A percentile compares a stretch with the other conserved stretches of the same genome.
Conservation (phyloP, 1,140 invertebrate genomes). For the Macrocentrus cingulum region DNA sequence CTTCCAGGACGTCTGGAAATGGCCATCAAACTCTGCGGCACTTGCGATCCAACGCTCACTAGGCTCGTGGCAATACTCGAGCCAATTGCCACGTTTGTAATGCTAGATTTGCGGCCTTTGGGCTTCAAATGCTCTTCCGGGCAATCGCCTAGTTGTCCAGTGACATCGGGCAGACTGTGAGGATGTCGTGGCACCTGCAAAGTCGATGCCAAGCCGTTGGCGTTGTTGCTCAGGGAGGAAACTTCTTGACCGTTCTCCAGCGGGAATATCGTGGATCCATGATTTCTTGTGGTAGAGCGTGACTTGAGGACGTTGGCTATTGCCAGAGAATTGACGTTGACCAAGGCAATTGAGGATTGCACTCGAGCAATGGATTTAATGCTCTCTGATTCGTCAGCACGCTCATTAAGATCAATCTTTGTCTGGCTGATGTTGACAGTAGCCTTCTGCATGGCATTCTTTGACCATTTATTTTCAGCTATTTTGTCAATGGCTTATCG, state of each 20-base stretch:
- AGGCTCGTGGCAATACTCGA: conserved; percentile 51
- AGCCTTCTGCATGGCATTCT: conserved; percentile 49
- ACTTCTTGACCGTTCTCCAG: conserved; percentile 14
- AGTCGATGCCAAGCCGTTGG: background rate
- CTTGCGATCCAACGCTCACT: conserved; percentile 38
- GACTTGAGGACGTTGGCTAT: too few relatives aligned
- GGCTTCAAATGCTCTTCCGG: too few relatives aligned
- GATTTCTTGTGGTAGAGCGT: background rate
- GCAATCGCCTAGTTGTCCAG: background rate
- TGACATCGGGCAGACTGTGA: background rate
- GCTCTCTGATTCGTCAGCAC: conserved; percentile 20
- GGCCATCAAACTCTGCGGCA: conserved; percentile 33
- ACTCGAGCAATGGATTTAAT: too few relatives aligned
- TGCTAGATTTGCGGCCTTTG: conserved; percentile 38
- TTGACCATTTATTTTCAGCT: conserved; percentile 27
- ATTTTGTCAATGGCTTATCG: too few relatives aligned
- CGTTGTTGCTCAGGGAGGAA: conserved; percentile 9
- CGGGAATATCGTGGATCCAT: background rate
- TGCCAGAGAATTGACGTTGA: too few relatives aligned
- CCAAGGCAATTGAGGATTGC: too few relatives aligned
- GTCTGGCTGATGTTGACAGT: conserved; percentile 29
- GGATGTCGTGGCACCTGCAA: background rate
- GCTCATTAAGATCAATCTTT: conserved; percentile 37
- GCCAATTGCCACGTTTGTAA: conserved; percentile 47
- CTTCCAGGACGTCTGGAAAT: background rate